phyloP scores from a whole-genome alignment of 1,140 invertebrate species.

The Saccostrea cuccullata region DNA sequence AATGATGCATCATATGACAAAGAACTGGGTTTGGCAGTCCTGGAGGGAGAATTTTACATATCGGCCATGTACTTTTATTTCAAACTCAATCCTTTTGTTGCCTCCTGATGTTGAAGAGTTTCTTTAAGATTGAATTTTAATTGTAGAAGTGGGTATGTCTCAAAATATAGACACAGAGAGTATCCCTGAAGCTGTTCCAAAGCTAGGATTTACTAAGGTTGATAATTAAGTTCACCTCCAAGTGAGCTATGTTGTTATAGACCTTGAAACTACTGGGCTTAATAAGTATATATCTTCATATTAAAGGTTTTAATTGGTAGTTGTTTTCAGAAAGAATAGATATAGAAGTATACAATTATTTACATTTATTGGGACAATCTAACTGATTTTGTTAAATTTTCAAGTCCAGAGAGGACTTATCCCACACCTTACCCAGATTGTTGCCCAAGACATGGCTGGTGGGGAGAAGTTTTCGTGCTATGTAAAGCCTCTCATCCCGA shows the following conservation, averaged over 20 bases:
- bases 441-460: slow-evolving; percentile 41
- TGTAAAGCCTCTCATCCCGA: slow-evolving; percentile 28
- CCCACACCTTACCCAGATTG: slow-evolving; percentile 39
- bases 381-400: slow-evolving; percentile 25
- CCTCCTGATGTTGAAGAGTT: slow-evolving; percentile 16
- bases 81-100: too few species aligned
- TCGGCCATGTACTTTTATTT: slow-evolving; percentile 39
- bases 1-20: background rate
- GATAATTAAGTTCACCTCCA: too few species aligned
- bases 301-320: too few species aligned
- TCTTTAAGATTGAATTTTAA: background rate
- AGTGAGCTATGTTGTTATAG: too few species aligned
- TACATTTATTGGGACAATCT: background rate
- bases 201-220: too few species aligned
- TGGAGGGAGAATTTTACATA: slow-evolving; percentile 32
- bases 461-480: slow-evolving; percentile 37
- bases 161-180: too few species aligned
- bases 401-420: background rate
- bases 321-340: background rate
- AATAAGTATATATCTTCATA: too few species aligned
- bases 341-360: background rate
- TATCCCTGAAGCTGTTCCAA: too few species aligned
- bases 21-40: background rate
- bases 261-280: too few species aligned
- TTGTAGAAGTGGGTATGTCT: slow-evolving; percentile 43